A percentile compares a stretch with the other conserved stretches of the same genome.
phyloP scores from a whole-genome alignment of 1,140 invertebrate species.

The Penaeus chinensis region DNA sequence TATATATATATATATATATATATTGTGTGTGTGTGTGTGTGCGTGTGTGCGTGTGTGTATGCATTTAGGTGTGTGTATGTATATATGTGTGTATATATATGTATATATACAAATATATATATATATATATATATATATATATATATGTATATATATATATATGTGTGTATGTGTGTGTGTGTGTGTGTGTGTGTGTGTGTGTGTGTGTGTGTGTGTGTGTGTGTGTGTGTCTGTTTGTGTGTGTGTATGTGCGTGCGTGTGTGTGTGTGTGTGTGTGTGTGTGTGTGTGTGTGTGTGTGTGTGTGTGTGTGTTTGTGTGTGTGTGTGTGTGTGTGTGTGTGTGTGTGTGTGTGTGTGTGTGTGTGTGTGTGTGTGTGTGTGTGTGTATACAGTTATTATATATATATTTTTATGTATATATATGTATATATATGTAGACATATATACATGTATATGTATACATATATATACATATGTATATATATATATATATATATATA shows the following conservation, averaged over 20 bases:
- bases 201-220: neutral
- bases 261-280: neutral
- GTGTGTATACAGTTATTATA: neutral
- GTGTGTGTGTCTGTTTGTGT: constrained; percentile 18
- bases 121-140: constrained; percentile 21
- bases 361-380: too few species aligned
- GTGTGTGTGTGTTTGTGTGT: neutral
- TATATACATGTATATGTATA: too few species aligned
- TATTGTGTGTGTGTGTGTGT: neutral
- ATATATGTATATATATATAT: constrained; percentile 27
- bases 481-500: too few species aligned
- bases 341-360: neutral
- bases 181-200: neutral
- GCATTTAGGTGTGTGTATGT: neutral
- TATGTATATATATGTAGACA: constrained; percentile 1
- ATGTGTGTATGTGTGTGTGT: neutral
- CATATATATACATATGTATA: too few species aligned
- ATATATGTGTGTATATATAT: neutral
- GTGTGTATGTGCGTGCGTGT: constrained; percentile 30
- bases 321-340: neutral
- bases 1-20: neutral
- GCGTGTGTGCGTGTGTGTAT: neutral
- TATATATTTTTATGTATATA: constrained; percentile 30
- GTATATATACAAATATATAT: neutral
- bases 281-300: neutral